Evolutionary conservation across 2,797 vertebrate species (phyloP).

Genomic region (Acridotheres tristis): DNA sequence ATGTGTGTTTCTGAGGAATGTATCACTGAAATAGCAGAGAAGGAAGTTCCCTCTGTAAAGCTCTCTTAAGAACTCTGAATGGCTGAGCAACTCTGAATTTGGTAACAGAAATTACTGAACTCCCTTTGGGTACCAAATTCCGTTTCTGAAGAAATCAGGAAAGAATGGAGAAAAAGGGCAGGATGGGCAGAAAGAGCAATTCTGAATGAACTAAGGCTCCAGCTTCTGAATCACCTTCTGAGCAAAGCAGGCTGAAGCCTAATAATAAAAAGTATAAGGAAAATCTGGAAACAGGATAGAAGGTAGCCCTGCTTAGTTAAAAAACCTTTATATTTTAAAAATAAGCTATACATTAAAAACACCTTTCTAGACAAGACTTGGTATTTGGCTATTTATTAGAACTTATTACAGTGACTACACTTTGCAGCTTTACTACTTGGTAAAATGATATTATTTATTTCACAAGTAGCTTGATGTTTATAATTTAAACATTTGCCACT

Average conservation of each 20-base stretch:
- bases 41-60: not conserved
- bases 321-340: accelerated
- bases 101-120: not conserved
- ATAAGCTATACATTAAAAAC: not conserved
- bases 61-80: not conserved
- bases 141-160: not conserved
- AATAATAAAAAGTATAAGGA: not conserved
- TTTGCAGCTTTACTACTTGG: not conserved
- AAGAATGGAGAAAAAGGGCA: not conserved
- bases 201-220: not conserved
- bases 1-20: not conserved
- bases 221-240: not conserved
- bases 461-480: not conserved
- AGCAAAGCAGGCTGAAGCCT: not conserved
- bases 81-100: not conserved
- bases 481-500: not conserved
- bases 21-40: not conserved
- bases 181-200: not conserved
- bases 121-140: not conserved
- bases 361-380: not conserved
- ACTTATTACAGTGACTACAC: not conserved
- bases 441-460: not conserved
- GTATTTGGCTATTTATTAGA: not conserved
- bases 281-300: not conserved
- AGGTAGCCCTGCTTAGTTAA: not conserved